These are phyloP conservation scores for Penaeus indicus DNA, from an alignment of 1,140 invertebrate species.

Conservation along the genomic window DNA sequence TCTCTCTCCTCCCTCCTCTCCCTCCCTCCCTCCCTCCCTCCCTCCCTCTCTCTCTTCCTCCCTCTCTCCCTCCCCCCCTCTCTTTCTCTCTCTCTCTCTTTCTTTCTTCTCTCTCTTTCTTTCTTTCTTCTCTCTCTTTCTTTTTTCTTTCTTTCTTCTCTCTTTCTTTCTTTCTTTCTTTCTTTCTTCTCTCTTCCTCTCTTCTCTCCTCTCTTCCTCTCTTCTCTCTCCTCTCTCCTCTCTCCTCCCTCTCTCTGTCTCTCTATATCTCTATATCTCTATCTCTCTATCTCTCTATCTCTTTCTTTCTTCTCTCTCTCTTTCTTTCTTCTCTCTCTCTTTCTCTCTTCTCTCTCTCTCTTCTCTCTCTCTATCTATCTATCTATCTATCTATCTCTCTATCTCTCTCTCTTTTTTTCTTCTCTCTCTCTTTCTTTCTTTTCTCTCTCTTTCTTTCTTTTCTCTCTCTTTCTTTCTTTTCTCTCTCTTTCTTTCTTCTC, in stretches of 20 bases:
- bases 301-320: too few relatives aligned
- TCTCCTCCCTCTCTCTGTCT: neutral
- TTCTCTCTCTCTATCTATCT: neutral
- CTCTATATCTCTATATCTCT: neutral
- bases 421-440: neutral
- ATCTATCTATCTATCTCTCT: neutral
- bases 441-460: too few relatives aligned
- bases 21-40: too few relatives aligned
- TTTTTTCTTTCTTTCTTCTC: conserved; percentile 6
- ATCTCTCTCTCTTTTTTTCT: neutral
- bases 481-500: too few relatives aligned
- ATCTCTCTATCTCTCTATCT: neutral
- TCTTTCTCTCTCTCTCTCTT: conserved; percentile 4
- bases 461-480: neutral
- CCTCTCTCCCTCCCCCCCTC: too few relatives aligned
- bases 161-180: neutral
- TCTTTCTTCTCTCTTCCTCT: conserved; percentile 2
- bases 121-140: conserved; percentile 4
- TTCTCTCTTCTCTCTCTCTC: neutral
- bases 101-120: too few relatives aligned
- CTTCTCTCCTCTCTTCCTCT: neutral
- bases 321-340: too few relatives aligned
- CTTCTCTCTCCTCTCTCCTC: neutral
- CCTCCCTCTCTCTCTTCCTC: too few relatives aligned
- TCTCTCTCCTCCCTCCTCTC: too few relatives aligned